Evolutionary conservation across 2,797 vertebrate genomes (phyloP).

Genomic region (Gymnocypris eckloni): DNA sequence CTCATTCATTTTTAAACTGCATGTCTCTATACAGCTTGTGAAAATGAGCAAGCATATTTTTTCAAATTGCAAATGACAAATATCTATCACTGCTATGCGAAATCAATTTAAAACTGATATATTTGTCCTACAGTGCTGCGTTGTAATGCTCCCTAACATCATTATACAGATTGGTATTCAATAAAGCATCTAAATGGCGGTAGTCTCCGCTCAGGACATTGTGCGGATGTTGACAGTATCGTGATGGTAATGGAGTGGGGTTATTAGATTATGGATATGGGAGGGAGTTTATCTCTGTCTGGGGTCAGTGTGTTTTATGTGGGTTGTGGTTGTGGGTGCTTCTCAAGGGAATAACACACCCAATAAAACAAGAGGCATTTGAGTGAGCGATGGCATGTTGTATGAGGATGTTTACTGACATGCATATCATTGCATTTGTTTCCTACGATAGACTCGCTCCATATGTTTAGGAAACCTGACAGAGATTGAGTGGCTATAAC

Average conservation of each 20-base stretch:
- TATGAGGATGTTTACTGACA: conserved; percentile 45
- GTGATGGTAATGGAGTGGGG: conserved; percentile 48
- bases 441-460: conserved; percentile 58
- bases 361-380: conserved; percentile 35
- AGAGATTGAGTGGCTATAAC: conserved; percentile 77
- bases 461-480: conserved; percentile 73
- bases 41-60: not conserved
- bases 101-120: conserved; percentile 17
- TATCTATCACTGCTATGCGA: conserved; percentile 13
- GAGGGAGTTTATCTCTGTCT: conserved; percentile 33
- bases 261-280: conserved; percentile 57
- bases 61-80: conserved; percentile 31
- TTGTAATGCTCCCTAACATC: conserved; percentile 18
- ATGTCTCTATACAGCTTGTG: not conserved
- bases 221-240: conserved; percentile 41
- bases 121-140: not conserved
- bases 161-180: conserved; percentile 44
- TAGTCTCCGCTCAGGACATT: conserved; percentile 31
- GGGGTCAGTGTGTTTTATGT: conserved; percentile 30
- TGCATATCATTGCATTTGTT: conserved; percentile 33
- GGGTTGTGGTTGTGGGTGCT: conserved; percentile 23
- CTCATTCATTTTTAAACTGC: not conserved
- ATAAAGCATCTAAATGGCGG: conserved; percentile 37
- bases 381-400: conserved; percentile 22
- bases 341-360: conserved; percentile 29